These are phyloP conservation scores for Dynastes grantii DNA, from an alignment of 2,888 invertebrate species.

Conservation along the genomic window DNA sequence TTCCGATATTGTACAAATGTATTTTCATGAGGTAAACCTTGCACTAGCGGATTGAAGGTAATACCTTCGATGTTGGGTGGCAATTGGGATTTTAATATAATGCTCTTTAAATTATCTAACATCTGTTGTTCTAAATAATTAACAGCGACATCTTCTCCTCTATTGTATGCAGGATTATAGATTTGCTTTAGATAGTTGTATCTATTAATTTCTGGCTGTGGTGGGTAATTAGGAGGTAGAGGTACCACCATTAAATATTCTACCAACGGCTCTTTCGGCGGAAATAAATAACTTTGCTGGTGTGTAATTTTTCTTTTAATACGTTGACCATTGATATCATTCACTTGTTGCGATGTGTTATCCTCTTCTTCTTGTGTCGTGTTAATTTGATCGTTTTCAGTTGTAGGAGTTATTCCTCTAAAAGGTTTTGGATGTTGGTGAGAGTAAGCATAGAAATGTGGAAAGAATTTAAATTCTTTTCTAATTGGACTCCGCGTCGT, in stretches of 20 bases:
- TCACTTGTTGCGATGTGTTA: not conserved
- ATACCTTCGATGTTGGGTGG: slow-evolving; percentile 47
- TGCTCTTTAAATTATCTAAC: slow-evolving; percentile 64
- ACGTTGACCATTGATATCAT: slow-evolving; percentile 62
- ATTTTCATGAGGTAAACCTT: slow-evolving; percentile 47
- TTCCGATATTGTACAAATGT: slow-evolving; percentile 47
- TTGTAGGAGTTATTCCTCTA: not conserved
- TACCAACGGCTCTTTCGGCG: slow-evolving; percentile 44
- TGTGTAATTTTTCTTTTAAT: slow-evolving; percentile 67
- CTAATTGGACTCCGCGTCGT: slow-evolving; percentile 34
- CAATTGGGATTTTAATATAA: slow-evolving; percentile 56
- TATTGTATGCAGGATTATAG: slow-evolving; percentile 10
- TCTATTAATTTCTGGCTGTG: slow-evolving; percentile 11
- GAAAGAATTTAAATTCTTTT: slow-evolving; percentile 31
- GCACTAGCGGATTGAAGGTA: slow-evolving; percentile 52
- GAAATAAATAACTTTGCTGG: slow-evolving; percentile 64
- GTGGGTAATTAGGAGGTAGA: not conserved
- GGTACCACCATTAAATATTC: slow-evolving; percentile 36
- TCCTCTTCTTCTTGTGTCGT: slow-evolving; percentile 58
- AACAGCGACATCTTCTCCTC: not conserved
- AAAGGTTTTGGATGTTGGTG: slow-evolving; percentile 45
- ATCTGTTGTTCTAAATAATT: slow-evolving; percentile 62
- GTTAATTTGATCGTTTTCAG: slow-evolving; percentile 32
- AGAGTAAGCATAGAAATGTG: slow-evolving; percentile 48
- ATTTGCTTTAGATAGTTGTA: slow-evolving; percentile 38